Base-by-base conservation (phyloP, 1,140 invertebrate genomes). In the Drosophila simulans region DNA sequence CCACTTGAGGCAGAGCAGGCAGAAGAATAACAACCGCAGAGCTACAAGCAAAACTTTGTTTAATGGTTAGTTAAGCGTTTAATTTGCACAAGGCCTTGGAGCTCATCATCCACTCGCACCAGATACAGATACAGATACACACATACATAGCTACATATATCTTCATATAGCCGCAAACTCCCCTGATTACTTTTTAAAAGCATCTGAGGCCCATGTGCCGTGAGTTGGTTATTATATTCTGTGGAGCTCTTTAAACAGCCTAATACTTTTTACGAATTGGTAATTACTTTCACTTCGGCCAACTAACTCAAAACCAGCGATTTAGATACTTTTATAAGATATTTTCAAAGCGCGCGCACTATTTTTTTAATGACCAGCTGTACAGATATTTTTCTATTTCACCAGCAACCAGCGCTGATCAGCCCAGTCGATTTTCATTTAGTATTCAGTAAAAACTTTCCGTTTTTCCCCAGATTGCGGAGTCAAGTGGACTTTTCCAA, bases 21-120 rank as follows among this genome's bases (percentile, higher is more conserved):
- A 46, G 40, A 59, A 54, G 59, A 73, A 77, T 63, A 59, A 64
- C 72, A 85, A 82, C 82, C 82, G 74, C 82, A 86, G 70, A 86
- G 82, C 82, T 82, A 86, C 82, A 86, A 82, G 78, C 69, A 71
- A 86, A 85, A 86, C 83, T 86, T 86, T 86, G 74, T 86, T 86
- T 86, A 86, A 86, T 86, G 78, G 82, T 86, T 86, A 86, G 82
- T 86, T 86, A 86, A 86, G 83, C 82, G 82, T 86, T 86, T 86
- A 82, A 86, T 86, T 86, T 86, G 78, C 82, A 75, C 72, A 75
- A 75, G 59, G 59, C 72, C 72, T 53, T 40, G 39, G 37, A 65
- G 71, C 59, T 74, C 60, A 65, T 75, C 59, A 65, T 57, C 17
- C 71, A 49, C 35, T 40, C 31, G 17, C 34, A 31, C 48, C 31